Evolutionary conservation across 2,113 vertebrate species (phyloP), one percentile per base, ranked within the genome.

Genomic region (Syrrhaptes paradoxus): DNA sequence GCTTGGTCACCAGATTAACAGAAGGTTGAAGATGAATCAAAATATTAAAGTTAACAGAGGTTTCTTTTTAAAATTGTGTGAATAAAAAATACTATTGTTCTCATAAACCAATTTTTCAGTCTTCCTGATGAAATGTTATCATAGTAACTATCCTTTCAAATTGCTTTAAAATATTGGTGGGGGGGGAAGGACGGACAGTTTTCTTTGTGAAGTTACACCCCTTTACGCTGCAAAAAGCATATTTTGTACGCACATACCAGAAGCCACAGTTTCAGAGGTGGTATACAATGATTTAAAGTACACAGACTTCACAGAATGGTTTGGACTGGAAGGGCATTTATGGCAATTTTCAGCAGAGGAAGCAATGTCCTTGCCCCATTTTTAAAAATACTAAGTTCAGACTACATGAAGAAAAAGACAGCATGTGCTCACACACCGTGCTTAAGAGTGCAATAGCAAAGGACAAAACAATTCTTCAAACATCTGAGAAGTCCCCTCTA

Each of bases 301-400:
- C 5, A 65, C 9, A 86, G 63, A 61, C 4, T 70, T 61, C 21
- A 41, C 41, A 41, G 41, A 41, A 41, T 41, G 41, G 41, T 41
- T 41, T 41, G 41, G 41, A 41, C 41, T 41, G 41, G 41, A 41
- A 57, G 25, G 4, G 24, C 16, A 57, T 3, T 58, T 29, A 52
- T 55, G 11, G 10, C n/a, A 78, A 72, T 19, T 55, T 31, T 59
- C 26, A 38, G 13, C 36, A 78, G 29, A 75, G 51, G 13, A 91
- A 94, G 20, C 28, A 0, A 0, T 4, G 8, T 36, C 24, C 41
- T 13, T 41, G 13, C 41, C n/a, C 19, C 11, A 2, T 22, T 58
- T 77, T 71, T 51, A 55, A 84, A 86, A 91, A 59, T 36, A 45
- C 0, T 4, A 55, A 72, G 8, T 63, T 90, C 19, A 36, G 58